Percentiles rank a stretch among this genome's conserved stretches.
phyloP scores from a whole-genome alignment of 37 sponge, comb jelly and placozoan species.

The Cliona cf. orientalis region DNA sequence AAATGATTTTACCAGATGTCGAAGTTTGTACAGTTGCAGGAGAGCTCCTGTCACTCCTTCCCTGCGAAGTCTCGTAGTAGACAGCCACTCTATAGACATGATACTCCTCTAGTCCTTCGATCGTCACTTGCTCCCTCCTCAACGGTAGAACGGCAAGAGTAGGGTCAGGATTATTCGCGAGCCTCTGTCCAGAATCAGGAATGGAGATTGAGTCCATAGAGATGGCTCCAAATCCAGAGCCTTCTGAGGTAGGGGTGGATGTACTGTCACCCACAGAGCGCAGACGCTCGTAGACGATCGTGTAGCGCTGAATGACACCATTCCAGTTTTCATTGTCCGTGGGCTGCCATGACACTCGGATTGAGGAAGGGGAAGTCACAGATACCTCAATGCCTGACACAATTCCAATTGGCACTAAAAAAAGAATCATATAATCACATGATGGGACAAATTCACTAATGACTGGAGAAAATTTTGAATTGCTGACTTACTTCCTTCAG shows the following conservation, averaged over 20 bases:
- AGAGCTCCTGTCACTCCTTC: conserved; percentile 5
- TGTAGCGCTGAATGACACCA: conserved; percentile 18
- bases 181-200: not conserved
- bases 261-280: not conserved
- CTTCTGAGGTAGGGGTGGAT: not conserved
- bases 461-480: not conserved
- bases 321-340: conserved; percentile 1
- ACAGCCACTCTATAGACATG: not conserved
- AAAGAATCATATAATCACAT: too few relatives aligned
- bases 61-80: conserved; percentile 9
- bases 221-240: too few relatives aligned
- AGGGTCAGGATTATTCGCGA: not conserved
- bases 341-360: conserved; percentile 10
- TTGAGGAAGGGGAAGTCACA: not conserved
- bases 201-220: not conserved
- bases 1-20: conserved; percentile 26
- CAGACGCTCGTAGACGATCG: conserved; percentile 1
- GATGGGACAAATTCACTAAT: too few relatives aligned
- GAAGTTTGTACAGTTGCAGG: not conserved
- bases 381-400: too few relatives aligned
- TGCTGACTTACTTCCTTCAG: conserved; percentile 27
- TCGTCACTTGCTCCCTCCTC: not conserved
- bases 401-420: too few relatives aligned
- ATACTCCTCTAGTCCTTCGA: conserved; percentile 18
- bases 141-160: not conserved